phyloP scores from a whole-genome alignment of 2,113 vertebrate species.

The Pangasianodon gigas region DNA sequence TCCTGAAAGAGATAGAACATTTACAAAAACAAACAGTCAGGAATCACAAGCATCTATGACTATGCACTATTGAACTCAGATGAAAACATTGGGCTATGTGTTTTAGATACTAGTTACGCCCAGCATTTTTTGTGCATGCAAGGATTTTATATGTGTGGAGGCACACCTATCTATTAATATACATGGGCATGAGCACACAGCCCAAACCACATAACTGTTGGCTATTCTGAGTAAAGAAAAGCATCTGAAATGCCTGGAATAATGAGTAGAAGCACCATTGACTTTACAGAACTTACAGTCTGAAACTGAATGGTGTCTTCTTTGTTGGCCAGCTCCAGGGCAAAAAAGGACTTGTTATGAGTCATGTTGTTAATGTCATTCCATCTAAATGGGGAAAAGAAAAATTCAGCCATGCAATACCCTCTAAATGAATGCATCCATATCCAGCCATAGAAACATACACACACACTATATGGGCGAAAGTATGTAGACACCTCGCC shows the following conservation, averaged over 20 bases:
- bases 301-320: conserved; percentile 98
- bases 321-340: conserved; percentile 89
- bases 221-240: conserved; percentile 39
- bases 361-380: conserved; percentile 97
- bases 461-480: neutral
- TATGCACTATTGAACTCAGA: neutral
- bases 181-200: conserved; percentile 13
- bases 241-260: conserved; percentile 44
- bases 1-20: conserved; percentile 76
- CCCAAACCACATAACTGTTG: neutral
- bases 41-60: conserved; percentile 27
- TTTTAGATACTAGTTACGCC: neutral
- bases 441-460: neutral
- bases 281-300: conserved; percentile 81
- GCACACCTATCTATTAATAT: conserved; percentile 34
- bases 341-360: conserved; percentile 96
- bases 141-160: neutral
- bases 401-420: conserved; percentile 39
- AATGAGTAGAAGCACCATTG: conserved; percentile 22
- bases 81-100: neutral
- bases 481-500: neutral
- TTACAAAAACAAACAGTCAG: conserved; percentile 17
- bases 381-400: conserved; percentile 78
- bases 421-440: neutral
- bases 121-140: conserved; percentile 3